Base-by-base conservation (phyloP, 2,113 vertebrate genomes). In the Oenanthe melanoleuca region DNA sequence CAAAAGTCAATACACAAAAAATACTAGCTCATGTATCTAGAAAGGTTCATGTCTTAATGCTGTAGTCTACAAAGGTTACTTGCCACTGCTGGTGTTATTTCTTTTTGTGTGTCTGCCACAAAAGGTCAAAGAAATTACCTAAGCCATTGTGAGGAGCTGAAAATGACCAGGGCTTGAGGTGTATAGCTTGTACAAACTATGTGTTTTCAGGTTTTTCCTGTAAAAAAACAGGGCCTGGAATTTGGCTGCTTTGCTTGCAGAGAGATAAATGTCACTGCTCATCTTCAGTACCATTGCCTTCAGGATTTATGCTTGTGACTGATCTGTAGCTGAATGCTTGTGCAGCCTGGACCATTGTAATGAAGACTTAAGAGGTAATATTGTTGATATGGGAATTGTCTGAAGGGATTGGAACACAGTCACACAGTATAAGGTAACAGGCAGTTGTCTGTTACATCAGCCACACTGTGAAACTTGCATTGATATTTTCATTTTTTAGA, bases 11-110 rank as follows among this genome's bases (percentile, higher is more conserved):
- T 40, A 15, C 25, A 37, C 44, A 61, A 38, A 71, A 79, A 29
- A 26, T 38, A 28, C 9, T 64, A n/a, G 9, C 20, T 77, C 0
- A 0, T 44, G 12, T 82, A 4, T 52, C 21, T 52, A 33, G 71
- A 37, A 82, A 20, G 55, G 26, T 56, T 11, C 12, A 1, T 19
- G 9, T 49, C 65, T 86, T 64, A 49, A 38, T 60, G 40, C 22
- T 75, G 1, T 37, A 12, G 31, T 49, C 63, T 73, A 3, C 34
- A 42, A 73, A 69, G 63, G 34, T 9, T 80, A 3, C 21, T 55
- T 56, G 21, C 21, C 6, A 3, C 28, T 56, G 15, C 37, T 79
- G 6, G 0, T 72, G 73, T 37, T 86, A 8, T 0, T 82, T 65
- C 37, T 70, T 45, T 60, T 50, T n/a, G 4, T 20, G 16, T 70